Evolutionary conservation across 2,888 invertebrate genomes (phyloP), one percentile per base, ranked within the genome.

Genomic region (Hartigia nigra): DNA sequence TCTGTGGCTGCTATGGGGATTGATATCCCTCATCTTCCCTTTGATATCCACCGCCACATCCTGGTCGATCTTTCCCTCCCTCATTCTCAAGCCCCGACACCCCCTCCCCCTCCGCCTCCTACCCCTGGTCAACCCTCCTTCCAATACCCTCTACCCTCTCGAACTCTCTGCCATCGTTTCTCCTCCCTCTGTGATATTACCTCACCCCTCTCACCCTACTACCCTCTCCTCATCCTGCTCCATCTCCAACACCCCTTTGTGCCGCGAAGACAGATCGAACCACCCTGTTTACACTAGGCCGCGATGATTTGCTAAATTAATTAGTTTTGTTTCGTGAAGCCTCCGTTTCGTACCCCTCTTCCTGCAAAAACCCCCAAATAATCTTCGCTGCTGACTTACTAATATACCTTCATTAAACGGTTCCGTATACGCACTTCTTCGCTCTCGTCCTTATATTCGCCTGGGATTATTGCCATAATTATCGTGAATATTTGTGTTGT

Each of bases 11-110:
- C 81, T 86, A 82, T 83, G 80, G 88, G 89, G 89, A 90, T 89
- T 90, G 90, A 91, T 91, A 90, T 90, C 89, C 89, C 89, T 89
- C 87, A 88, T 87, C 87, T 89, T 90, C 87, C 88, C 88, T 89
- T 90, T 91, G 91, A 91, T 91, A 91, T 90, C 87, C 86, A 89
- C 83, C 84, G 86, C 85, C 84, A 69, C 31, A 69, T 32, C 69
- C 76, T 31, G 32, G 69, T 34, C 31, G 37, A 55, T 31, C 55
- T 55, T 55, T 55, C 70, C 76, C 35, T 74, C 79, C 77, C 70
- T 37, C 34, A 14, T 77, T 36, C 77, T 31, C 74, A 14, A 34
- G 32, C 76, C 69, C 55, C 12, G 70, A 69, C 36, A 14, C 36
- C 76, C 69, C 74, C 37, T 74, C 37, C 76, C 75, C 31, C 37